A percentile compares a stretch with the other conserved stretches of the same genome.
Conservation (phyloP, 2,113 vertebrate genomes). For the Colaptes auratus region DNA sequence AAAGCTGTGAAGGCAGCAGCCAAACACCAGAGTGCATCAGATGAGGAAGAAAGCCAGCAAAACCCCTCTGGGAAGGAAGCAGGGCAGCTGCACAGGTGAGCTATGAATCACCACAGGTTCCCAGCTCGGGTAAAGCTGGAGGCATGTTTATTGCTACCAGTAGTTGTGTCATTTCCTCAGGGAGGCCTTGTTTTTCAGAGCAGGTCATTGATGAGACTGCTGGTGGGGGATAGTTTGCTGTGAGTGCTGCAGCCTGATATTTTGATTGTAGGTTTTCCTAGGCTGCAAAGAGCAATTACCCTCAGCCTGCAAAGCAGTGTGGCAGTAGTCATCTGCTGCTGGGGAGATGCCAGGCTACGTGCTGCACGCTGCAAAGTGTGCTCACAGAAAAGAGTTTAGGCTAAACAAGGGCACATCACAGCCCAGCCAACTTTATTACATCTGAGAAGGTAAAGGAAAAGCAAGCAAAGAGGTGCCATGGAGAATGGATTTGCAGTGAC, state of each 20-base stretch:
- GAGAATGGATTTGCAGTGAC: not conserved
- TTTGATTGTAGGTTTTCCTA: not conserved
- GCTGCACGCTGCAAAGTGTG: not conserved
- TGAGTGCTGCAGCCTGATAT: not conserved
- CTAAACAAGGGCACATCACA: not conserved
- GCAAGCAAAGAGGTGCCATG: not conserved
- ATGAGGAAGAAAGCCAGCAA: conserved; percentile 85
- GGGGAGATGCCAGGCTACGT: not conserved
- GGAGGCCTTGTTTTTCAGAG: not conserved
- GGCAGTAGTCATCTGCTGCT: not conserved
- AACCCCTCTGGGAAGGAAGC: conserved; percentile 80
- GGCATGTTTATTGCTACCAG: not conserved
- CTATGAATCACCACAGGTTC: not conserved
- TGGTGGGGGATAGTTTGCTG: not conserved
- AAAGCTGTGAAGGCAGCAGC: conserved; percentile 86
- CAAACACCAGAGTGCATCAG: conserved; percentile 83
- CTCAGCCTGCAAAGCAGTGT: not conserved
- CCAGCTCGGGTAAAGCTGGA: not conserved
- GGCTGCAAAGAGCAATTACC: not conserved
- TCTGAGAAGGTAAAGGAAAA: not conserved
- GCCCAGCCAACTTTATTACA: not conserved
- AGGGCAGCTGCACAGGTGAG: conserved; percentile 87
- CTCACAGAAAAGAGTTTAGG: not conserved
- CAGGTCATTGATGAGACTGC: not conserved
- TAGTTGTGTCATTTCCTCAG: not conserved